Evolutionary conservation across 2,888 invertebrate species (phyloP).

Genomic region (Diaphora mendica): DNA sequence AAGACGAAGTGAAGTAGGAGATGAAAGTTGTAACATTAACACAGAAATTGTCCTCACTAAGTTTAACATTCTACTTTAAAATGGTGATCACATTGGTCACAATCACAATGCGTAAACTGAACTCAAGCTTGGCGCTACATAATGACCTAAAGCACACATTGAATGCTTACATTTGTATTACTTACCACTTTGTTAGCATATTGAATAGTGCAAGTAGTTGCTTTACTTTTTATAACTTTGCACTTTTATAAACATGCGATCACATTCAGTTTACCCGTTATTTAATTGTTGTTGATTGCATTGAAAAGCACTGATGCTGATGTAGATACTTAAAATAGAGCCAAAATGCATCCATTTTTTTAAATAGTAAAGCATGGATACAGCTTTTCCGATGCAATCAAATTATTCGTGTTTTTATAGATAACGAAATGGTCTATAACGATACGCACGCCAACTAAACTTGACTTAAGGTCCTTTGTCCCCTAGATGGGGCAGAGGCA

Average conservation of each 20-base stretch:
- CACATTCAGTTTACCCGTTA: too few species aligned
- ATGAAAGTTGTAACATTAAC: not conserved
- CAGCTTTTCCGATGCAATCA: not conserved
- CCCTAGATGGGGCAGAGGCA: too few species aligned
- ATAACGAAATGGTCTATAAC: not conserved
- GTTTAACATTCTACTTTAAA: not conserved
- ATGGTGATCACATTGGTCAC: not conserved
- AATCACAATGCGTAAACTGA: not conserved
- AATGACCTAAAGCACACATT: not conserved
- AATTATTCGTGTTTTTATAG: too few species aligned
- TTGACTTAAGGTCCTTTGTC: too few species aligned
- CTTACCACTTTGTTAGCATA: not conserved
- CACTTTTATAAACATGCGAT: not conserved
- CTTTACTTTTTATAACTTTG: not conserved
- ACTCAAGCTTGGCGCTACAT: not conserved
- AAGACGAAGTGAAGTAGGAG: not conserved
- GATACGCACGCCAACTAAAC: not conserved
- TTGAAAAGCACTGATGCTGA: too few species aligned
- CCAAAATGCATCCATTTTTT: not conserved
- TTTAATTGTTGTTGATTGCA: too few species aligned
- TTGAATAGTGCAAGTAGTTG: not conserved
- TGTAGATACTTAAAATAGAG: not conserved
- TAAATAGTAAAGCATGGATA: not conserved
- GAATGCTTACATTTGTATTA: not conserved
- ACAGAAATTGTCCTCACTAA: not conserved